Evolutionary conservation across 2,888 invertebrate genomes (phyloP), one percentile per base, ranked within the genome.

Genomic region (Drosophila aldrichi): DNA sequence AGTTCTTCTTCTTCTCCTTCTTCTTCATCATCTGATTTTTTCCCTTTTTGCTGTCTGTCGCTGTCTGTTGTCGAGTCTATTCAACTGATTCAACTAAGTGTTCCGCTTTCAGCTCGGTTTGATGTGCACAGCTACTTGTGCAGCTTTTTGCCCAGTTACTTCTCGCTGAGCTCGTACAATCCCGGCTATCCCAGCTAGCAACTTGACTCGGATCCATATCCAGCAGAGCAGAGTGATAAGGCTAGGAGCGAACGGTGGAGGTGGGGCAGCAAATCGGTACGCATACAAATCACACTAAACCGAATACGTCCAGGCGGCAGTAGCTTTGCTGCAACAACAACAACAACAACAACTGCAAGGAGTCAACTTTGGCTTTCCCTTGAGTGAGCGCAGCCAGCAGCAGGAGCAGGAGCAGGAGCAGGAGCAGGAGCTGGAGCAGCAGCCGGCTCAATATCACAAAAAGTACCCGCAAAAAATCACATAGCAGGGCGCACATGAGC

Each of bases 211-310:
- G 40, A 61, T 64, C 58, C 52, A 32, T 49, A 49, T 49, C 46
- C 46, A 29, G 36, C 34, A 22, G 10, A 8, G 57, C 18, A n/a
- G n/a, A 14, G 25, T 12, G 34, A 49, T 57, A 32, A 9, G 32
- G n/a, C 20, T 18, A 10, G 38, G 9, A 43, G 38, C 18, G 22
- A 1, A 8, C n/a, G n/a, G 29, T 25, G 29, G 8, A 8, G 29
- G 8, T 29, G 29, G 7, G 29, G 38, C 32, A 41, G 18, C 32
- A 34, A 59, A 68, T 22, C 59, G 52, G 49, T 55, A 44, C 54
- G 71, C 85, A 77, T 80, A 87, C 84, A 83, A 83, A 87, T 83
- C 83, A 84, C 88, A 78, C 83, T 82, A 81, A 86, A 71, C 87
- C 87, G 69, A 83, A 87, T 83, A 82, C 84, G 82, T 83, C 82